Base-by-base conservation (phyloP, 2,888 invertebrate species). In the Suillia variegata region DNA sequence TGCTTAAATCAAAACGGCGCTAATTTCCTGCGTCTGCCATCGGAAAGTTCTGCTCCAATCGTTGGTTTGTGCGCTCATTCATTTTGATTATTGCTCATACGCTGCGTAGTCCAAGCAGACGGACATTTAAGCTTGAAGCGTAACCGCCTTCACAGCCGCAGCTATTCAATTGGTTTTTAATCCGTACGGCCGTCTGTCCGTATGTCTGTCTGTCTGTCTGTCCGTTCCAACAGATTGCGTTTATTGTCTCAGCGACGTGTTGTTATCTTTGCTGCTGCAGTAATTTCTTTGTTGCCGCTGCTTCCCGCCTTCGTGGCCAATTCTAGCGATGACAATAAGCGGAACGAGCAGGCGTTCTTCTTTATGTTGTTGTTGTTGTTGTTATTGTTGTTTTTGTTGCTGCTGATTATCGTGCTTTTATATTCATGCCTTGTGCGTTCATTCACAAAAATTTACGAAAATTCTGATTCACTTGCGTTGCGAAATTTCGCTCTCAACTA, bases 1-100 rank as follows among this genome's bases (percentile, higher is more conserved):
- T 69, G 67, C 73, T 70, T 74, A 52, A 52, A 52, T 71, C 74
- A 70, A 20, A 52, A n/a, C n/a, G 52, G 20, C 26, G 22, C 26
- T 15, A 22, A 24, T 31, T 6, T 15, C 50, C 26, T 21, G 21
- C 24, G 50, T 12, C 12, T 12, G 12, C 6, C 31, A 31, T 10
- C 12, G 18, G 22, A 48, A 12, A 48, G 6, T 48, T 24, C 18
- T 42, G 15, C n/a, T 15, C 24, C n/a, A 26, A 13, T 50, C 4
- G 13, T 24, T 50, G 5, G 20, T 20, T 10, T 4, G 24, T 21
- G 24, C 50, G 50, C 5, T n/a, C 18, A 20, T 10, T 48, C 48
- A 8, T 6, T n/a, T n/a, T n/a, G 45, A 15, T 33, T 13, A 33
- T 12, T 33, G 33, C 13, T 13, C 33, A 33, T 33, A 33, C 13